phyloP scores from a whole-genome alignment of 2,888 invertebrate species.

The Ormyrus thymus region DNA sequence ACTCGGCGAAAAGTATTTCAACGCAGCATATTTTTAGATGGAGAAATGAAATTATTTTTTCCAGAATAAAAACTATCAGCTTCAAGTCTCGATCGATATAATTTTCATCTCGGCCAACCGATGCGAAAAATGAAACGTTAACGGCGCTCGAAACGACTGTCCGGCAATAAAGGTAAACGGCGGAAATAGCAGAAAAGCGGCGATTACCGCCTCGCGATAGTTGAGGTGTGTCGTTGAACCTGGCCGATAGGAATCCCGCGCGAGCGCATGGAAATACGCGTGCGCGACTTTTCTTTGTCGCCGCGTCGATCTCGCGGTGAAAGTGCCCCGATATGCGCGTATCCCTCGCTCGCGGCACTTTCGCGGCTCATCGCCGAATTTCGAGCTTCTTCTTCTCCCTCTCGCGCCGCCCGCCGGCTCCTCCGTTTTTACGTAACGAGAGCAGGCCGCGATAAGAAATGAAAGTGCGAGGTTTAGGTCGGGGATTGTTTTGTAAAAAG shows the following conservation, averaged over 20 bases:
- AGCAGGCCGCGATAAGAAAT: conserved; percentile 38
- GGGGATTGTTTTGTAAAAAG: conserved; percentile 44
- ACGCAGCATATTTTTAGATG: no score
- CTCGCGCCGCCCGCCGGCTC: not conserved
- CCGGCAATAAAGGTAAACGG: not conserved
- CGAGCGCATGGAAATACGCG: conserved; percentile 13
- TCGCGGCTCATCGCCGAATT: not conserved
- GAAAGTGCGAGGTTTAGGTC: conserved; percentile 27
- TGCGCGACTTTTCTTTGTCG: conserved; percentile 2
- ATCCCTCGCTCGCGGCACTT: not conserved
- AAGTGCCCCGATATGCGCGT: conserved; percentile 31
- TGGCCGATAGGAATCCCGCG: not conserved
- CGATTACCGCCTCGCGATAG: conserved; percentile 15
- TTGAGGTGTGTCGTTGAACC: conserved; percentile 44
- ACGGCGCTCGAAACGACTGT: not conserved
- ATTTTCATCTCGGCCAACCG: no score
- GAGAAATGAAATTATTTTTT: no score
- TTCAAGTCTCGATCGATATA: no score
- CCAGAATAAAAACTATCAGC: no score
- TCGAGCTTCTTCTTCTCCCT: not conserved
- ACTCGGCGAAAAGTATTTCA: no score
- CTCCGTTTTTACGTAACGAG: conserved; percentile 30
- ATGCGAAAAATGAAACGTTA: no score
- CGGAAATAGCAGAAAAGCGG: conserved; percentile 2
- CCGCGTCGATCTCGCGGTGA: conserved; percentile 31